phyloP scores from a whole-genome alignment of 2,888 invertebrate species.

The Melinopterus prodromus region DNA sequence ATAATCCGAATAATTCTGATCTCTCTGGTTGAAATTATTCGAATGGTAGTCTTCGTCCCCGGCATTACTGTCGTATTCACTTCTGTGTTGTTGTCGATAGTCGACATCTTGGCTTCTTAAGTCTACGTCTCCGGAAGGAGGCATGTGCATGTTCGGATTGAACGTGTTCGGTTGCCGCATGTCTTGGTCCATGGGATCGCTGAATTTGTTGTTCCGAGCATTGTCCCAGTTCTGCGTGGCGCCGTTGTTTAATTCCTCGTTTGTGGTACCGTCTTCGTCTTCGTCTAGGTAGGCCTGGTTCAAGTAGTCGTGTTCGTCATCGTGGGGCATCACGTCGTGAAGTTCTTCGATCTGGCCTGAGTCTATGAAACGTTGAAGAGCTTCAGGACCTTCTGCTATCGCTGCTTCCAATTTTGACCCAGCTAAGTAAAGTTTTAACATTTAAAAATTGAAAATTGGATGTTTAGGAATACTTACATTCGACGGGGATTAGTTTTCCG shows the following conservation, averaged over 20 bases:
- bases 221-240: slow-evolving; percentile 33
- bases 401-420: slow-evolving; percentile 80
- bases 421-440: slow-evolving; percentile 58
- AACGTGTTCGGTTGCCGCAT: slow-evolving; percentile 45
- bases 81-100: slow-evolving; percentile 48
- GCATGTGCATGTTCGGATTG: slow-evolving; percentile 47
- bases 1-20: slow-evolving; percentile 40
- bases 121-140: slow-evolving; percentile 44
- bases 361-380: slow-evolving; percentile 79
- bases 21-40: slow-evolving; percentile 32
- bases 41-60: slow-evolving; percentile 51
- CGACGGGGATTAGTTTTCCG: slow-evolving; percentile 82
- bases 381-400: slow-evolving; percentile 79
- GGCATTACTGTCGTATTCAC: slow-evolving; percentile 49
- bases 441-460: slow-evolving; percentile 11
- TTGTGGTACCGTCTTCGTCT: slow-evolving; percentile 50
- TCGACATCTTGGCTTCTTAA: slow-evolving; percentile 48
- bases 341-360: slow-evolving; percentile 84
- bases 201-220: background rate
- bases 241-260: slow-evolving; percentile 8
- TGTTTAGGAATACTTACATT: slow-evolving; percentile 62
- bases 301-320: slow-evolving; percentile 65
- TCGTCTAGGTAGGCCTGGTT: slow-evolving; percentile 61
- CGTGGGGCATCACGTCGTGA: slow-evolving; percentile 77
- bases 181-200: slow-evolving; percentile 49